These are phyloP conservation scores for Trichopria drosophilae DNA, from an alignment of 2,888 invertebrate species.

Conservation along the genomic window DNA sequence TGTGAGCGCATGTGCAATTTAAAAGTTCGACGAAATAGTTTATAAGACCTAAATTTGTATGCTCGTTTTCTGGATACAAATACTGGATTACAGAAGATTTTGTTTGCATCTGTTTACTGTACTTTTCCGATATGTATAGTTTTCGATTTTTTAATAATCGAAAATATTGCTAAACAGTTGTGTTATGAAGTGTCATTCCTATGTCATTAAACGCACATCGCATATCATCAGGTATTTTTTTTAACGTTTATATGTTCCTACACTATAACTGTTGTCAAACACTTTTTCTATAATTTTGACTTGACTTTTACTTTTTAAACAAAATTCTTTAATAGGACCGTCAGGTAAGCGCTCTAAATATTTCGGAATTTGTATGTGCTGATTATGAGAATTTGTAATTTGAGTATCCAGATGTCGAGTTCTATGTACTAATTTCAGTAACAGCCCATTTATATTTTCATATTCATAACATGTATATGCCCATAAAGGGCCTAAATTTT, in stretches of 20 bases:
- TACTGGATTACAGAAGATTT: not conserved
- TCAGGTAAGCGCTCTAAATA: conserved; percentile 22
- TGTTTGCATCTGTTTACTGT: not conserved
- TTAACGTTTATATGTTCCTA: conserved; percentile 18
- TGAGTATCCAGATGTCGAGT: conserved; percentile 30
- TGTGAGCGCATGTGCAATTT: not conserved
- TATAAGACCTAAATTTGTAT: not conserved
- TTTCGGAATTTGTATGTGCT: conserved; percentile 15
- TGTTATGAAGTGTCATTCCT: not conserved
- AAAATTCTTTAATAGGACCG: conserved; percentile 26
- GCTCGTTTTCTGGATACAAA: not conserved
- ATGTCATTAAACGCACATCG: not conserved
- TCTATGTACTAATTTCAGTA: conserved; percentile 28
- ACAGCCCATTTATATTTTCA: conserved; percentile 31
- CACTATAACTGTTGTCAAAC: conserved; percentile 19
- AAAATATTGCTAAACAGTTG: not conserved
- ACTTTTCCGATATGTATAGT: not conserved
- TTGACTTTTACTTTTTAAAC: conserved; percentile 23
- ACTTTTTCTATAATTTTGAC: conserved; percentile 27
- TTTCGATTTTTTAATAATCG: not conserved
- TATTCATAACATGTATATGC: conserved; percentile 30
- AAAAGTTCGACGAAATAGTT: not conserved
- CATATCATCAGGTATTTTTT: not conserved
- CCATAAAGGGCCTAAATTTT: conserved; percentile 30
- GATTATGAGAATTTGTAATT: conserved; percentile 27